These are phyloP conservation scores for Esox niger DNA, from an alignment of 2,113 vertebrate species.

Conservation along the genomic window DNA sequence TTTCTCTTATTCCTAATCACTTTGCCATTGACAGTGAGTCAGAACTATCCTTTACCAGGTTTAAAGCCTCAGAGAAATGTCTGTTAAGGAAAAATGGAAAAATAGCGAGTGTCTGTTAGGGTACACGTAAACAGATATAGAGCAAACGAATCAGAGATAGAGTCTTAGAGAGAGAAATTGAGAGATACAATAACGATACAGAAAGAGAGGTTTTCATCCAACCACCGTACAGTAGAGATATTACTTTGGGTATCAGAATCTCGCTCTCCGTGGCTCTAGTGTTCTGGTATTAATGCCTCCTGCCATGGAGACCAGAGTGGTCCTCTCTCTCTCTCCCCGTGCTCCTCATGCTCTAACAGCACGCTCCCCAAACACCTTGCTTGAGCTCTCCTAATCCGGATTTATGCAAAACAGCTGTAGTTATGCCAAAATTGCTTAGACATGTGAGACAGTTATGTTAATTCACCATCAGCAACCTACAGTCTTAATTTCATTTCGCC, in stretches of 20 bases:
- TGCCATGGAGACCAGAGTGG: neutral
- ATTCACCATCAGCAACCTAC: slow-evolving; percentile 37
- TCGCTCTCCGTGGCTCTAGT: neutral
- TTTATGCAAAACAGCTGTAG: slow-evolving; percentile 38
- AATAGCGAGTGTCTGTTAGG: too few species aligned
- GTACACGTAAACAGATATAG: too few species aligned
- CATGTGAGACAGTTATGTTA: slow-evolving; percentile 44
- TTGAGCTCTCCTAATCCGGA: slow-evolving; percentile 27
- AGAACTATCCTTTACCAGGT: neutral
- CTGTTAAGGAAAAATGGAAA: too few species aligned
- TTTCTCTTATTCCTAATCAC: neutral
- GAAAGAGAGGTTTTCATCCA: neutral
- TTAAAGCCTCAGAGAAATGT: slow-evolving; percentile 6
- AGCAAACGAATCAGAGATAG: neutral
- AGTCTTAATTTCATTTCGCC: slow-evolving; percentile 47
- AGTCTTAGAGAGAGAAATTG: neutral
- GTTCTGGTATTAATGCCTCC: slow-evolving; percentile 6
- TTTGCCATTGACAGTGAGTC: neutral
- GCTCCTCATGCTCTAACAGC: neutral
- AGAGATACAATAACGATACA: too few species aligned
- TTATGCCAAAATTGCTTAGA: slow-evolving; percentile 41
- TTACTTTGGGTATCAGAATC: too few species aligned
- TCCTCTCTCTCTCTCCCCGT: neutral
- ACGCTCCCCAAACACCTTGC: slow-evolving; percentile 21
- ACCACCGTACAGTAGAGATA: neutral